A percentile compares a stretch with the other conserved stretches of the same genome.
These are phyloP conservation scores for Diploscapter pachys DNA, from an alignment of 1,140 invertebrate species.

Conservation along the genomic window DNA sequence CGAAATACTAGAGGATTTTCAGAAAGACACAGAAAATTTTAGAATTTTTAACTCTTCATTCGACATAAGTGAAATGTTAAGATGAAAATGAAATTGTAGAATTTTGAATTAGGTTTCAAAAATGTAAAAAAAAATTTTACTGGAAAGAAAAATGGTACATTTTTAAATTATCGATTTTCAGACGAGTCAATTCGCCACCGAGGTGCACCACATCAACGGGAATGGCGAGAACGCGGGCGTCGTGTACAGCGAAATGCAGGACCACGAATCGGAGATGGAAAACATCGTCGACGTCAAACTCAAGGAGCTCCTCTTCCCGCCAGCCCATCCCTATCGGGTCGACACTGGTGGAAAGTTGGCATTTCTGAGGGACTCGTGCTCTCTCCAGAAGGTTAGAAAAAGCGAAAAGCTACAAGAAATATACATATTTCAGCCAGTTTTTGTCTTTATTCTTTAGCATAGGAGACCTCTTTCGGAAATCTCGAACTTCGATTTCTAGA, in stretches of 20 bases:
- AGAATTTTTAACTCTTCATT: no score
- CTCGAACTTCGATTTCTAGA: background rate
- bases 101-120: no score
- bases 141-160: no score
- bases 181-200: conserved; percentile 78
- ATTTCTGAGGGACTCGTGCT: conserved; percentile 77
- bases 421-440: background rate
- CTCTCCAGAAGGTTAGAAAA: conserved; percentile 65
- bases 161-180: conserved; percentile 50
- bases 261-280: conserved; percentile 58
- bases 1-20: no score
- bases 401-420: no score
- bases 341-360: conserved; percentile 76
- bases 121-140: no score
- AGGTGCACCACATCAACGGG: conserved; percentile 84
- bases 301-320: conserved; percentile 45
- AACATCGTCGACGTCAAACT: conserved; percentile 40
- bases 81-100: no score
- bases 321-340: conserved; percentile 63
- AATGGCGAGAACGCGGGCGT: conserved; percentile 83
- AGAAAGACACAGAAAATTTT: no score
- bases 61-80: no score
- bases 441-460: background rate
- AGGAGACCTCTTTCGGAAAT: background rate
- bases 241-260: conserved; percentile 90